Conservation (phyloP, 2,797 vertebrate genomes). For the Muscicapa comitata region DNA sequence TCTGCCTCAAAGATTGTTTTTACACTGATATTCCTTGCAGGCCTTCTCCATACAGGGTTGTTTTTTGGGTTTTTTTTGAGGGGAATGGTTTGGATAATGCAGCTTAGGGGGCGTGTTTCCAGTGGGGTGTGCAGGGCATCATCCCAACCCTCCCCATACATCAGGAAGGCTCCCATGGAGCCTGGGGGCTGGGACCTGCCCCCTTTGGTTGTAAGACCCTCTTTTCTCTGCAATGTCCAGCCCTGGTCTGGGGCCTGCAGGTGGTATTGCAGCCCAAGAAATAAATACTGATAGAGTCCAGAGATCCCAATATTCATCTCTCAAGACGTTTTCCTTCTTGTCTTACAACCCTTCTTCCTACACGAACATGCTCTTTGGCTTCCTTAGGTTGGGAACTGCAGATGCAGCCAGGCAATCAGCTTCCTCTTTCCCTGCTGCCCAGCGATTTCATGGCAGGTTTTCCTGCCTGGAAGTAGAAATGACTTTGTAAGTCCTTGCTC, state of each 20-base stretch:
- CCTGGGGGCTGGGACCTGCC: background rate
- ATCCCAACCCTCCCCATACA: background rate
- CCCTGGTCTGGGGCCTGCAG: constrained; percentile 24
- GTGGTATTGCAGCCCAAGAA: constrained; percentile 57
- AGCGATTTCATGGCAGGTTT: background rate
- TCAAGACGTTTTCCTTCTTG: background rate
- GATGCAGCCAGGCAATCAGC: background rate
- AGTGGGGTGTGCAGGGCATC: rapidly evolving
- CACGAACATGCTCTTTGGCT: rapidly evolving
- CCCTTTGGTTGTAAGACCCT: background rate
- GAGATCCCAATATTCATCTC: background rate
- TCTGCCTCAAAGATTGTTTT: constrained; percentile 19
- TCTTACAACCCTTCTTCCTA: background rate
- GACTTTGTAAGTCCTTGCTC: constrained; percentile 58
- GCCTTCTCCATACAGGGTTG: background rate
- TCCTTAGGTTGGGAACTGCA: rapidly evolving
- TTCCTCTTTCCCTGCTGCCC: background rate
- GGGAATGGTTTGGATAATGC: background rate
- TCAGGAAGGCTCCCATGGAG: background rate
- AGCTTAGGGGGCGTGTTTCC: background rate
- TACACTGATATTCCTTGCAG: background rate
- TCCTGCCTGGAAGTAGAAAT: constrained; percentile 1
- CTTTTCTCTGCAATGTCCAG: background rate
- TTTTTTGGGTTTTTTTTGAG: background rate
- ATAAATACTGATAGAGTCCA: background rate